Evolutionary conservation across 2,113 vertebrate species (phyloP).

Genomic region (Oryzias curvinotus): DNA sequence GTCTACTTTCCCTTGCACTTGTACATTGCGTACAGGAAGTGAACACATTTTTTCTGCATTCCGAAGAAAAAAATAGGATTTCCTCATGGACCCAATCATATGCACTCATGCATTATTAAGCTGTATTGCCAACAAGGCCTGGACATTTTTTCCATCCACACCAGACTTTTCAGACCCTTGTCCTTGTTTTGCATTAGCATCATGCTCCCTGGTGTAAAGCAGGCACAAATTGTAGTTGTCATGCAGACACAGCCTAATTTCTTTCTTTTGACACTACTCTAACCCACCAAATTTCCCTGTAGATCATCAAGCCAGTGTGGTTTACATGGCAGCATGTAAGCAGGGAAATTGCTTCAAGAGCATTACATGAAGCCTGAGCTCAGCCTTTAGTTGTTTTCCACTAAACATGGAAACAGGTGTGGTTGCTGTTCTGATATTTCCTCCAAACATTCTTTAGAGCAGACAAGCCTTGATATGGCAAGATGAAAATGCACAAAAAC

Average conservation of each 20-base stretch:
- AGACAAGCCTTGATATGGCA: no score
- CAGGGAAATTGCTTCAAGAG: slow-evolving; percentile 11
- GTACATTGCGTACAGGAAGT: slow-evolving; percentile 21
- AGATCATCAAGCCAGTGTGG: slow-evolving; percentile 26
- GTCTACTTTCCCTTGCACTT: slow-evolving; percentile 10
- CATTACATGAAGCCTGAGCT: slow-evolving; percentile 13
- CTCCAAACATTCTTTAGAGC: no score
- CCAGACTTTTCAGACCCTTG: slow-evolving; percentile 46
- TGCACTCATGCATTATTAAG: slow-evolving; percentile 73
- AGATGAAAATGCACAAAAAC: no score
- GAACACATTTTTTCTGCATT: slow-evolving; percentile 46
- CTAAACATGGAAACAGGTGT: no score
- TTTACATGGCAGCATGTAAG: slow-evolving; percentile 20
- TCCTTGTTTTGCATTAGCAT: slow-evolving; percentile 66
- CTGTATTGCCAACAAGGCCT: slow-evolving; percentile 56
- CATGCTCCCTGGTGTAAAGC: slow-evolving; percentile 22
- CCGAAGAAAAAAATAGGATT: slow-evolving; percentile 22
- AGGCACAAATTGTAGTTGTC: slow-evolving; percentile 24
- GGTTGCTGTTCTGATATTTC: no score
- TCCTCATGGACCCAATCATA: slow-evolving; percentile 52
- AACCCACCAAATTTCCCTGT: slow-evolving; percentile 49
- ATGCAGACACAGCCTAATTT: slow-evolving; percentile 34
- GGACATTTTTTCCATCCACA: slow-evolving; percentile 61
- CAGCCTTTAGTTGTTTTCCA: slow-evolving; percentile 4
- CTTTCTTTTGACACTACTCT: slow-evolving; percentile 16